Evolutionary conservation across 2,113 vertebrate genomes (phyloP), one percentile per base, ranked within the genome.

Genomic region (Nansenia antarctica): DNA sequence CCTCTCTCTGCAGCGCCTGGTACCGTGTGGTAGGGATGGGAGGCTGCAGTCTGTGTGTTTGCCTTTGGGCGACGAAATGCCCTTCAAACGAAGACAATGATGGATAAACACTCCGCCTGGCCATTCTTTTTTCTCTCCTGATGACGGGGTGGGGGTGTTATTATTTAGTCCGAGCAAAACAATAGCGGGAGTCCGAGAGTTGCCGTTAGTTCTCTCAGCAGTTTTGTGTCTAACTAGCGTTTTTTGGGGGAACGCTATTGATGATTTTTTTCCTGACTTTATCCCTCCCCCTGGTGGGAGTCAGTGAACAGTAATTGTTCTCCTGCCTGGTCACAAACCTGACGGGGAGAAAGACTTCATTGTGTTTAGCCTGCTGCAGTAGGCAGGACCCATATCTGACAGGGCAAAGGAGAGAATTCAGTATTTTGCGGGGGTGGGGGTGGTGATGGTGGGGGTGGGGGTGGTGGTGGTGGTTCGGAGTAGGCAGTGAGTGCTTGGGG

Each of bases 11-110:
- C n/a, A n/a, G n/a, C n/a, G n/a, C n/a, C n/a, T n/a, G n/a, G n/a
- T n/a, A n/a, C n/a, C n/a, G n/a, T n/a, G 68, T 74, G 73, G 4
- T 39, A 14, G 72, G 74, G 68, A 62, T 69, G 77, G 76, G 75
- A 42, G 65, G 54, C 70, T 53, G 42, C 42, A 2, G 82, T 70
- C 76, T 74, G 65, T 78, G 82, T 82, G 35, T 82, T 86, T 82
- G 87, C 86, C 88, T 90, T 86, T 86, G 83, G 89, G 85, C 83
- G 60, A 81, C 72, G 73, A 89, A 88, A 90, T 84, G 89, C 77
- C 87, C 89, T 89, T 90, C 85, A 90, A 86, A 88, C 82, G 73
- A 79, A 88, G 84, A 89, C 83, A 84, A 80, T 86, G 88, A 87
- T 82, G 78, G 82, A 86, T 80, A 84, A 87, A 87, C 79, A 70